phyloP scores from a whole-genome alignment of 2,888 invertebrate genomes.

The Salticus scenicus region DNA sequence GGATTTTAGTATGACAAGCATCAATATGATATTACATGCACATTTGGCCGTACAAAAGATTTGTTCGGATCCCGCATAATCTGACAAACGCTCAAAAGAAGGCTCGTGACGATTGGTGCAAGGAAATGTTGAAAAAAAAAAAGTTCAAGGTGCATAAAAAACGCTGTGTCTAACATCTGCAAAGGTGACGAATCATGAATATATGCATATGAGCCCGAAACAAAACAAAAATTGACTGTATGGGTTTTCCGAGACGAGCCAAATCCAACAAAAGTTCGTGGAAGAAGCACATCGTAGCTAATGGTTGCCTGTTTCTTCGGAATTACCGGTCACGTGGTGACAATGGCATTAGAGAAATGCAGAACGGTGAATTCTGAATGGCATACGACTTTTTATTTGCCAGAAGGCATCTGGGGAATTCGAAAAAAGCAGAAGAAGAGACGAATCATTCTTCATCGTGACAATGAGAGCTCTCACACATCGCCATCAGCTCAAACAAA shows the following conservation, averaged over 20 bases:
- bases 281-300: too few relatives aligned
- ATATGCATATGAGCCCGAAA: slow-evolving; percentile 15
- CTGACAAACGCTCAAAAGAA: too few relatives aligned
- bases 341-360: too few relatives aligned
- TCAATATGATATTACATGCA: too few relatives aligned
- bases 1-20: neutral
- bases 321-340: too few relatives aligned
- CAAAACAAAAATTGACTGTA: neutral
- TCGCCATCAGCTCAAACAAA: neutral
- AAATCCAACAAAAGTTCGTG: neutral
- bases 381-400: slow-evolving; percentile 10
- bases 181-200: slow-evolving; percentile 11
- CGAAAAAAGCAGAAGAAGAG: too few relatives aligned
- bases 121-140: neutral
- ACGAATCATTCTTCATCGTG: too few relatives aligned
- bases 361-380: too few relatives aligned
- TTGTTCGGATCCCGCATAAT: neutral
- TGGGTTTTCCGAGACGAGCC: slow-evolving; percentile 5
- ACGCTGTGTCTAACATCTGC: neutral
- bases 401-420: neutral
- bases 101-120: too few relatives aligned
- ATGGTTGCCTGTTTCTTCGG: too few relatives aligned
- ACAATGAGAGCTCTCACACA: too few relatives aligned
- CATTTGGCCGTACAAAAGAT: neutral
- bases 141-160: neutral